Evolutionary conservation across 2,797 vertebrate genomes (phyloP).

Genomic region (Euthynnus affinis): DNA sequence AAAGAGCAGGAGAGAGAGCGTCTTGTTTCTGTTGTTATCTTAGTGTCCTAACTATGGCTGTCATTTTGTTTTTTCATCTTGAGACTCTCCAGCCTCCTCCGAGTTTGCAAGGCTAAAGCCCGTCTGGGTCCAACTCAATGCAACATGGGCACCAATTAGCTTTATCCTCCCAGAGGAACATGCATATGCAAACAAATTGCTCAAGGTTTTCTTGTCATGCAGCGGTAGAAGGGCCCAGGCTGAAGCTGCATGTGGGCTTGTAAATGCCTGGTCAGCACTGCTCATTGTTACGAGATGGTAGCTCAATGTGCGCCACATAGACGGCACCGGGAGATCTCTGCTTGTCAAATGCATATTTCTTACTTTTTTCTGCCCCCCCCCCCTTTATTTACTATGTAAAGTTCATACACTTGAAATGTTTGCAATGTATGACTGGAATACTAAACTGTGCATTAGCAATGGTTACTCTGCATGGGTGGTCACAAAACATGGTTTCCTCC

Average conservation of each 20-base stretch:
- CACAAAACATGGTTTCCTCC: constrained; percentile 29
- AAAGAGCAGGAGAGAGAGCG: neutral
- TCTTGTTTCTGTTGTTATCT: constrained; percentile 1
- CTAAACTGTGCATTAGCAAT: constrained; percentile 21
- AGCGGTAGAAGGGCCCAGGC: constrained; percentile 23
- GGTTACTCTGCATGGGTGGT: constrained; percentile 41
- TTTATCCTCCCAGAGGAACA: constrained; percentile 33
- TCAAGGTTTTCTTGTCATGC: constrained; percentile 47
- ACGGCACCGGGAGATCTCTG: neutral
- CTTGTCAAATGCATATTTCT: constrained; percentile 25
- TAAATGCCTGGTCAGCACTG: constrained; percentile 49
- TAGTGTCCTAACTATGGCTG: neutral
- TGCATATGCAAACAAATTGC: constrained; percentile 63
- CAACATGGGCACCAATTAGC: constrained; percentile 37
- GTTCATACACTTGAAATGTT: constrained; percentile 24
- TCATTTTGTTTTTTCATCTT: neutral
- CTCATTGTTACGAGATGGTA: constrained; percentile 36
- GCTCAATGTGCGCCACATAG: neutral
- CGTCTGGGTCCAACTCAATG: constrained; percentile 36
- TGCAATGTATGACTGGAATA: constrained; percentile 40
- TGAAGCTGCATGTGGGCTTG: constrained; percentile 49
- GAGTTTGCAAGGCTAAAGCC: constrained; percentile 16
- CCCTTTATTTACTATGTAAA: constrained; percentile 18
- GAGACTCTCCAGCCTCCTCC: neutral
- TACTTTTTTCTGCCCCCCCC: neutral